These are phyloP conservation scores for Tenthredo notha DNA, from an alignment of 2,888 invertebrate genomes.

Conservation along the genomic window DNA sequence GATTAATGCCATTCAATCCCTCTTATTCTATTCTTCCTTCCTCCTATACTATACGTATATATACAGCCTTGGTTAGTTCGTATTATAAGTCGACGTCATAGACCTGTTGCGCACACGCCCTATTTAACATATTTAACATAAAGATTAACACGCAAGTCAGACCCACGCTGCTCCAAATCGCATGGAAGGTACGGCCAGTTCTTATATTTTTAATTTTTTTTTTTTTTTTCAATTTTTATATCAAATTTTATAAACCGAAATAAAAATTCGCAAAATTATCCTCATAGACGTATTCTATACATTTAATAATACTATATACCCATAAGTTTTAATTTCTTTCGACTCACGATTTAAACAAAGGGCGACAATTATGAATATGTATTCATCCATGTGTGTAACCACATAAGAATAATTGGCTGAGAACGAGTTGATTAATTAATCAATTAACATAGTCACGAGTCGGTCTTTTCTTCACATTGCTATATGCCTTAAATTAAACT, in stretches of 20 bases:
- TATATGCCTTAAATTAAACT: not conserved
- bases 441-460: conserved; percentile 3
- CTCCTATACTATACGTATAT: not conserved
- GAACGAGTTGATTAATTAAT: not conserved
- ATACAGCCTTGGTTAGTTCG: not conserved
- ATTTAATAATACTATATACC: too few species aligned
- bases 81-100: not conserved
- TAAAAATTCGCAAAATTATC: not conserved
- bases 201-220: not conserved
- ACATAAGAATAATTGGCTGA: not conserved
- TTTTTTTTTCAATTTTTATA: not conserved
- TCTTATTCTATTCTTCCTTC: not conserved
- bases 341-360: not conserved
- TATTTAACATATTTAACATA: conserved; percentile 47
- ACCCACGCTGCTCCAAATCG: not conserved
- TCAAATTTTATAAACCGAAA: not conserved
- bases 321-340: not conserved
- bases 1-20: conserved; percentile 11
- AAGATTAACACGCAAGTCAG: conserved; percentile 39
- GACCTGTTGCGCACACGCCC: conserved; percentile 44
- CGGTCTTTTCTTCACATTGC: not conserved
- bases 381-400: not conserved
- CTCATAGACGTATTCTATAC: too few species aligned
- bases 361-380: not conserved
- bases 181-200: not conserved